phyloP scores from a whole-genome alignment of 2,113 vertebrate genomes.

The Zapornia atra region DNA sequence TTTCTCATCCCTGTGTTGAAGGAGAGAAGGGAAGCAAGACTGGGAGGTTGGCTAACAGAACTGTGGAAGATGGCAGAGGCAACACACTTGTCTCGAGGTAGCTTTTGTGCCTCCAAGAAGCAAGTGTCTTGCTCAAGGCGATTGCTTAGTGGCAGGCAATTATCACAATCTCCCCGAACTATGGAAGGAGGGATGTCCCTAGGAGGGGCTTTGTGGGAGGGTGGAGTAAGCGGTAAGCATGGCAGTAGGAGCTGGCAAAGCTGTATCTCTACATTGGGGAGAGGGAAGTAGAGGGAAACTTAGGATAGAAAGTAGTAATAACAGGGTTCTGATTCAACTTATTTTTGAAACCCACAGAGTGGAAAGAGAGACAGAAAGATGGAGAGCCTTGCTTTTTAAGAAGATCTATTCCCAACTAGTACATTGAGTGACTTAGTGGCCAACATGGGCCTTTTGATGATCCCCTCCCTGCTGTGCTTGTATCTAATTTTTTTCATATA shows the following conservation, averaged over 20 bases:
- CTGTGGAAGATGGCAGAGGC: not conserved
- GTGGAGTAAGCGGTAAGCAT: not conserved
- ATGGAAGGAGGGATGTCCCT: not conserved
- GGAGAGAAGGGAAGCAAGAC: not conserved
- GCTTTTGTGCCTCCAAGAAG: not conserved
- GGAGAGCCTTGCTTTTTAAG: not conserved
- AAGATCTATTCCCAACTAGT: not conserved
- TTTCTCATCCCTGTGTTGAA: not conserved
- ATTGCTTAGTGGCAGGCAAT: not conserved
- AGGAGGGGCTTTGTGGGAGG: not conserved
- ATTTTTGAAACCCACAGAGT: not conserved
- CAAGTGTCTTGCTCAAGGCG: not conserved
- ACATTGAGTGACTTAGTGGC: not conserved
- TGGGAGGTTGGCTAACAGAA: not conserved
- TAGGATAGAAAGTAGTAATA: not conserved
- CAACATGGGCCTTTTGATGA: not conserved
- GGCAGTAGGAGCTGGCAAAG: not conserved
- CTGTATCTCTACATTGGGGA: not conserved
- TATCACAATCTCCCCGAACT: not conserved
- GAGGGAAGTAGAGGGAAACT: not conserved
- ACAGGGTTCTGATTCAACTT: not conserved
- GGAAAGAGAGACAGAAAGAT: not conserved
- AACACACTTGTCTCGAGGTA: rapidly evolving
- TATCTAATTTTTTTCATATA: not conserved
- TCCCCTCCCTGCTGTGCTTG: not conserved